These are phyloP conservation scores for Amniataba percoides DNA, from an alignment of 2,797 vertebrate genomes.

Conservation along the genomic window DNA sequence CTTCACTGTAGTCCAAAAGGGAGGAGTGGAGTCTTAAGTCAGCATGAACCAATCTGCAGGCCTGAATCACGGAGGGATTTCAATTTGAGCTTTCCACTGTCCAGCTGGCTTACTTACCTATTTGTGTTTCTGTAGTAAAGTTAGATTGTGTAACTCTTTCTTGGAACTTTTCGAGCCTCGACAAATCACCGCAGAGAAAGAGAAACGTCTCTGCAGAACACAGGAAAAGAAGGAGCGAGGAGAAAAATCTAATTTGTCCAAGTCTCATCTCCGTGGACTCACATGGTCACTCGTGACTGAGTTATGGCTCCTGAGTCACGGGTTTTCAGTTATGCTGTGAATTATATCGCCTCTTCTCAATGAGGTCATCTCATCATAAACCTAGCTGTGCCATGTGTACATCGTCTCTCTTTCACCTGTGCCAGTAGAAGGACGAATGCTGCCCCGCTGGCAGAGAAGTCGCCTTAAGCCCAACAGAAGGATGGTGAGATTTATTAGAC, in stretches of 20 bases:
- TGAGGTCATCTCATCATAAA: slow-evolving; percentile 51
- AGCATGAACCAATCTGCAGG: slow-evolving; percentile 27
- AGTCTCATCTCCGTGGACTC: slow-evolving; percentile 31
- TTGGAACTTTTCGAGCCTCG: slow-evolving; percentile 34
- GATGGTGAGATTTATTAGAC: slow-evolving; percentile 71
- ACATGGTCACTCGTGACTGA: slow-evolving; percentile 47
- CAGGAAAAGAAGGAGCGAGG: neutral
- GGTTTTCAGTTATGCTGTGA: slow-evolving; percentile 50
- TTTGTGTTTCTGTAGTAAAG: slow-evolving; percentile 50
- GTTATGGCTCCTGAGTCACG: slow-evolving; percentile 28
- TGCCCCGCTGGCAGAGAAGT: slow-evolving; percentile 27
- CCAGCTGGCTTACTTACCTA: slow-evolving; percentile 53
- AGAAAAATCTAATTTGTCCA: neutral
- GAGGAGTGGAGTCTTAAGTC: slow-evolving; percentile 30
- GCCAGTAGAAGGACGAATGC: too few species aligned
- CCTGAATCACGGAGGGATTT: slow-evolving; percentile 34
- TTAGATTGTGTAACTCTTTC: slow-evolving; percentile 43
- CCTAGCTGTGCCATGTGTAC: slow-evolving; percentile 24
- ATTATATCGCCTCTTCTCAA: slow-evolving; percentile 44
- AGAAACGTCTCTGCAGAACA: slow-evolving; percentile 6
- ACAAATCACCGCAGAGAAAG: slow-evolving; percentile 29
- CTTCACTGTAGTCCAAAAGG: slow-evolving; percentile 34
- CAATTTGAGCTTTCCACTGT: slow-evolving; percentile 20
- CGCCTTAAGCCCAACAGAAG: slow-evolving; percentile 40
- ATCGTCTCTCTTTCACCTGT: slow-evolving; percentile 51